Evolutionary conservation across 2,797 vertebrate genomes (phyloP).

Genomic region (Intellagama lesueurii): DNA sequence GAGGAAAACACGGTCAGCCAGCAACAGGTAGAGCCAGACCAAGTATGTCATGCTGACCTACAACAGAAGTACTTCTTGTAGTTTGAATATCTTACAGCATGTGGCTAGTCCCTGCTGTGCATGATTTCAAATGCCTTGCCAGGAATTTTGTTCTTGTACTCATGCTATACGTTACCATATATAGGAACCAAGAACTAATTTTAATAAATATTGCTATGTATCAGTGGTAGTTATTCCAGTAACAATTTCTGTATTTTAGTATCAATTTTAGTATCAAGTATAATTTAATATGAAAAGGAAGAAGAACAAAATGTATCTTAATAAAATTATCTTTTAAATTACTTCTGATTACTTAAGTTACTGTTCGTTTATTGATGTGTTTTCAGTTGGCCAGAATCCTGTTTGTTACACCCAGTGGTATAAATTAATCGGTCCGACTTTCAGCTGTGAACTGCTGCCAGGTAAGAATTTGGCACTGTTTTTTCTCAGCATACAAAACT

Average conservation of each 20-base stretch:
- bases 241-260: not conserved
- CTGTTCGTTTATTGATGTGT: not conserved
- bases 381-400: not conserved
- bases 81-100: not conserved
- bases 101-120: not conserved
- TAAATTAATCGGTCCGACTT: no score
- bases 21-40: not conserved
- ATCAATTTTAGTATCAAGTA: not conserved
- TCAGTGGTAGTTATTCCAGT: not conserved
- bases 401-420: no score
- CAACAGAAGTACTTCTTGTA: not conserved
- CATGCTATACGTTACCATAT: not conserved
- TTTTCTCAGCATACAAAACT: no score
- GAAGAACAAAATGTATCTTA: constrained; percentile 14
- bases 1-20: not conserved
- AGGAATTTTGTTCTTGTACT: not conserved
- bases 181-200: not conserved
- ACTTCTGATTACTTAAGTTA: not conserved
- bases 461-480: no score
- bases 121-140: not conserved
- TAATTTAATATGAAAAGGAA: constrained; percentile 28
- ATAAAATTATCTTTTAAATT: not conserved
- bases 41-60: not conserved
- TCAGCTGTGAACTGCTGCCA: no score
- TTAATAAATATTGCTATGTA: constrained; percentile 7